Conservation (phyloP, 1,140 invertebrate genomes). For the Zelostemma sp. region DNA sequence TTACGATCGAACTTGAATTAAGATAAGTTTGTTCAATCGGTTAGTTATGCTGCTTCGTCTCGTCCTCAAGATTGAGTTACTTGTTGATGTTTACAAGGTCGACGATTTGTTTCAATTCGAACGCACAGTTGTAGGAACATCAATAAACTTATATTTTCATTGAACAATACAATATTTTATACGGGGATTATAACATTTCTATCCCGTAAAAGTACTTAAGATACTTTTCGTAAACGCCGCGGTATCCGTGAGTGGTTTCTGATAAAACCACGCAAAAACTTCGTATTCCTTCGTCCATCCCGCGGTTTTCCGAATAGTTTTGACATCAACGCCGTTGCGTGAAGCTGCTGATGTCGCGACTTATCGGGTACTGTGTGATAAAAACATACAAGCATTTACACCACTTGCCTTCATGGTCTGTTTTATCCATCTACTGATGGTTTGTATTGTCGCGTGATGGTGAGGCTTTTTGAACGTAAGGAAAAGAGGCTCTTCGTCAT, state of each 20-base stretch:
- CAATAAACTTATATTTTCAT: not conserved
- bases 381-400: constrained; percentile 15
- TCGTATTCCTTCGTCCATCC: constrained; percentile 40
- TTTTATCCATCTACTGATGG: constrained; percentile 24
- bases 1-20: not conserved
- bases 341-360: constrained; percentile 15
- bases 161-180: not conserved
- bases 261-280: constrained; percentile 37
- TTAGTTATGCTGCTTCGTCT: not conserved
- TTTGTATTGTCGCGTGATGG: not conserved
- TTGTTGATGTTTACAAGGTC: not conserved
- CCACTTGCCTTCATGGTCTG: constrained; percentile 13
- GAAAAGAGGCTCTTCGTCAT: constrained; percentile 5
- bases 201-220: not conserved
- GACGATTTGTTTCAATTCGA: not conserved
- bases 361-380: constrained; percentile 17
- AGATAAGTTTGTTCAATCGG: not conserved
- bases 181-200: no score
- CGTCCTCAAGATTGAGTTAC: not conserved
- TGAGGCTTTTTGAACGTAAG: constrained; percentile 10
- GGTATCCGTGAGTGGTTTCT: not conserved
- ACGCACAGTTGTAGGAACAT: not conserved
- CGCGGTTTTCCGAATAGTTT: constrained; percentile 33
- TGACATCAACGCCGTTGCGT: constrained; percentile 9
- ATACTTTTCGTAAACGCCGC: not conserved